Evolutionary conservation across 2,113 vertebrate genomes (phyloP), one percentile per base, ranked within the genome.

Genomic region (Patagioenas fasciata): DNA sequence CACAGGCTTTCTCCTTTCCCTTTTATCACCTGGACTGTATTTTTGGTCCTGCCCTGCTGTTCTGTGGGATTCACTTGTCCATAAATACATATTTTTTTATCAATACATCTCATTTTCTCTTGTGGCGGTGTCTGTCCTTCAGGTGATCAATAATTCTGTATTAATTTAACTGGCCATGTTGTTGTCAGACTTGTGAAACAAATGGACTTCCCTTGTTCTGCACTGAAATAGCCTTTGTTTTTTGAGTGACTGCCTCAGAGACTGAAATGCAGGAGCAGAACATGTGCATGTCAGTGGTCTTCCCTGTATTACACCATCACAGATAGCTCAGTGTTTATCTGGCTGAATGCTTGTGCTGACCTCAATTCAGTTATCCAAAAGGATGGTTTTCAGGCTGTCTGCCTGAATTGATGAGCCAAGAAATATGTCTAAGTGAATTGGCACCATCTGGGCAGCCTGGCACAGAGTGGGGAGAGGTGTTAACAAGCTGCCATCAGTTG

Each of bases 361-460:
- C 97, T 93, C 81, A 65, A 47, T 96, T 96, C 84, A 74, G 93
- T 95, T 96, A 94, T 93, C 89, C 94, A 88, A 92, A 97, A 92
- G 84, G 85, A 90, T 96, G 87, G 56, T 17, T 94, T 95, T 83
- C 10, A 0, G 72, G 60, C 94, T 92, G 88, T 75, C 91, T 90
- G 89, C 91, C 81, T 88, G 94, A 95, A 94, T 36, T 89, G 87
- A 94, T 93, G 93, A 96, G 95, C 95, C 92, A 94, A 96, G 93
- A 97, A 96, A 89, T 93, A 92, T 38, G 51, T 94, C 88, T 94
- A 93, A 96, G 91, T 91, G 95, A 96, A 94, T 91, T 95, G 91
- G 82, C 82, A 88, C 96, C 95, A 96, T 97, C 97, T 97, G 97
- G 95, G 79, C 71, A 96, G 72, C 85, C 80, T 94, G 93, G 89